Evolutionary conservation across 2,113 vertebrate genomes (phyloP).

Genomic region (Zosterops lateralis): DNA sequence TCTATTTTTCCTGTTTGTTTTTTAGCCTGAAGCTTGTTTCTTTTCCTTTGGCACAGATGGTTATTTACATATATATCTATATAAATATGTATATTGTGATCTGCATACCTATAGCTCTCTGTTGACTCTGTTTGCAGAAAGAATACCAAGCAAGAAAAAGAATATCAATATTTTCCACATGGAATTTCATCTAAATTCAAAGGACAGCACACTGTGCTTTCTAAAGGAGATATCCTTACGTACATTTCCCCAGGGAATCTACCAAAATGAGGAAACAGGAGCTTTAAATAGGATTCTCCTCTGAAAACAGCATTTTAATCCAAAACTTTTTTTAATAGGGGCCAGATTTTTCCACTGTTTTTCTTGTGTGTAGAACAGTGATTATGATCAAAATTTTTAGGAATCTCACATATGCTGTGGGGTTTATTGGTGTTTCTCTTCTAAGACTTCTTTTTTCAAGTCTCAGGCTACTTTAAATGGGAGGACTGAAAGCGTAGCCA

Average conservation of each 20-base stretch:
- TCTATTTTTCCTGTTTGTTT: background rate
- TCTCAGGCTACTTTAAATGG: background rate
- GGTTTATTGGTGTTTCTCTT: background rate
- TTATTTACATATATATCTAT: background rate
- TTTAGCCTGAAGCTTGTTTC: background rate
- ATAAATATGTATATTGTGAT: background rate
- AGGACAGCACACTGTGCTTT: background rate
- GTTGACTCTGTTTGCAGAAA: background rate
- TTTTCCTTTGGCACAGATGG: background rate
- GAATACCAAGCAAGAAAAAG: background rate
- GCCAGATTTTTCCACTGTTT: background rate
- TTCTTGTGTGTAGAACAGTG: background rate
- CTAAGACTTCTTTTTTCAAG: background rate
- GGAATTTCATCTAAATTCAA: background rate
- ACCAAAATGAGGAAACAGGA: slow-evolving; percentile 8
- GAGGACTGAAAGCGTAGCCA: slow-evolving; percentile 4
- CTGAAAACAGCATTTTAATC: background rate
- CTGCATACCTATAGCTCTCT: background rate
- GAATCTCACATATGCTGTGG: background rate
- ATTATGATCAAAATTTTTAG: background rate
- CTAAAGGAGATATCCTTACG: background rate
- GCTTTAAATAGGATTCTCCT: slow-evolving; percentile 14
- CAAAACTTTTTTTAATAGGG: background rate
- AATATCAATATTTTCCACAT: background rate
- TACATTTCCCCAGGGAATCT: background rate